Percentiles rank a stretch among this genome's conserved stretches.
Conservation (phyloP, 2,888 invertebrate genomes). For the Leptarthrus brevirostris region DNA sequence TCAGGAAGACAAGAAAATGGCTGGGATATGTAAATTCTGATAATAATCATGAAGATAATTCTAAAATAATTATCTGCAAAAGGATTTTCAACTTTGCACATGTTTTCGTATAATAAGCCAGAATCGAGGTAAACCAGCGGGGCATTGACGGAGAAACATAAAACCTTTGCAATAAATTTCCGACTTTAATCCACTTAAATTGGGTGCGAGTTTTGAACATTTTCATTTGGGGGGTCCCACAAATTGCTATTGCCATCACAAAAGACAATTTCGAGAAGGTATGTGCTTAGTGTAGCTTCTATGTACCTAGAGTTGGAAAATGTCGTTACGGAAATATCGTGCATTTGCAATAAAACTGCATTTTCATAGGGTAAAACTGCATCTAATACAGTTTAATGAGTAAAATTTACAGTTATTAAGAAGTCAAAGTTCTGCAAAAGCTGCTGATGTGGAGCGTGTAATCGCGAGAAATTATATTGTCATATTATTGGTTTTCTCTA, state of each 20-base stretch:
- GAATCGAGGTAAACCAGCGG: not conserved
- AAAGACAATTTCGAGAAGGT: not conserved
- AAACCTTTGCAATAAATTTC: slow-evolving; percentile 50
- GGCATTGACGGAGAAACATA: slow-evolving; percentile 35
- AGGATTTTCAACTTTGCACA: slow-evolving; percentile 52
- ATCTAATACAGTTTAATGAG: too few relatives aligned
- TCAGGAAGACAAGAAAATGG: slow-evolving; percentile 49
- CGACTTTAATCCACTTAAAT: slow-evolving; percentile 47
- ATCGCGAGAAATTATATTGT: too few relatives aligned
- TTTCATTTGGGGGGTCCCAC: not conserved
- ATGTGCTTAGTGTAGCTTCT: not conserved
- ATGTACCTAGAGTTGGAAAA: not conserved
- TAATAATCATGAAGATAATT: slow-evolving; percentile 54
- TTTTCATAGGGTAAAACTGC: too few relatives aligned
- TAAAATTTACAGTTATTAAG: too few relatives aligned
- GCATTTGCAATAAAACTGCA: too few relatives aligned
- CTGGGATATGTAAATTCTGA: slow-evolving; percentile 53
- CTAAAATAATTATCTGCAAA: slow-evolving; percentile 54
- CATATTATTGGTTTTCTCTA: too few relatives aligned
- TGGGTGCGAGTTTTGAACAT: slow-evolving; percentile 3
- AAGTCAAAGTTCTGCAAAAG: too few relatives aligned
- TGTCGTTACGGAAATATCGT: not conserved
- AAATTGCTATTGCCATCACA: slow-evolving; percentile 3
- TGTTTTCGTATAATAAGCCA: slow-evolving; percentile 42
- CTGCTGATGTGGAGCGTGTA: too few relatives aligned